Conservation (phyloP, 2,888 invertebrate species). For the Cancer borealis region DNA sequence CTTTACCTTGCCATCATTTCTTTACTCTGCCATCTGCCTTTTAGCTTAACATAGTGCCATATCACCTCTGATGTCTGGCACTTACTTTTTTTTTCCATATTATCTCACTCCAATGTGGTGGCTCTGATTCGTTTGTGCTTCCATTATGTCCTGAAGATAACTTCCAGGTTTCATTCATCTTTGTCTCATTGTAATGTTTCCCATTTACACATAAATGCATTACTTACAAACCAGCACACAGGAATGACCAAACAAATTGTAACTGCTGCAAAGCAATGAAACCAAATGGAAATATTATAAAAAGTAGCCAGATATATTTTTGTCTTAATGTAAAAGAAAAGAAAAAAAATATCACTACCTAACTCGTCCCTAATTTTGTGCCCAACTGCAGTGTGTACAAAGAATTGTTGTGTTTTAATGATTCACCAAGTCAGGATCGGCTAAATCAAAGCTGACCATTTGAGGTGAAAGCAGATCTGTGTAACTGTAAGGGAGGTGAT, state of each 20-base stretch:
- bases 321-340: background rate
- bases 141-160: background rate
- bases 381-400: slow-evolving; percentile 30
- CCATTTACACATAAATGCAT: background rate
- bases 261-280: background rate
- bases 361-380: slow-evolving; percentile 25
- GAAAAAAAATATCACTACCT: background rate
- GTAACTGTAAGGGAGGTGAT: background rate
- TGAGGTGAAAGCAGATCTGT: background rate
- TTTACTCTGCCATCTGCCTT: no score
- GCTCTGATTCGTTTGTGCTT: background rate
- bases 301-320: slow-evolving; percentile 4
- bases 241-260: background rate
- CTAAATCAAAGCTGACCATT: background rate
- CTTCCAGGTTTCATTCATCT: background rate
- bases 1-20: no score
- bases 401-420: background rate
- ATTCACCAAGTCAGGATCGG: slow-evolving; percentile 5
- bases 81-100: background rate
- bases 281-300: background rate
- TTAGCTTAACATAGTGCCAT: no score
- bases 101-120: slow-evolving; percentile 5
- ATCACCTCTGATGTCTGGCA: no score
- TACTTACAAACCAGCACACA: background rate
- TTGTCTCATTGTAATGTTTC: background rate